These are phyloP conservation scores for Pagrus major DNA, from an alignment of 2,113 vertebrate genomes.

Conservation along the genomic window DNA sequence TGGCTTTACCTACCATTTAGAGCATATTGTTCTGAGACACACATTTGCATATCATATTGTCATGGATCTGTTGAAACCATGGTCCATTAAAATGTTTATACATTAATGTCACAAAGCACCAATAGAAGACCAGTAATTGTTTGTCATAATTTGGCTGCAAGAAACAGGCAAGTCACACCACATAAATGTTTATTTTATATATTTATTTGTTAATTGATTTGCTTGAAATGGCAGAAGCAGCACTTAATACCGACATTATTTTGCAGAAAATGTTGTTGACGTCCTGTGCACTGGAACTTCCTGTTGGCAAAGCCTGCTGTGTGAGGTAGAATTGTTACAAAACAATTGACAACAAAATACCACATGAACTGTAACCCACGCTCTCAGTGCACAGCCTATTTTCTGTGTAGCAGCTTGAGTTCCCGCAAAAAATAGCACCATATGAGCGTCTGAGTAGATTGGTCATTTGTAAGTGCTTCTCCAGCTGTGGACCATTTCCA, in stretches of 20 bases:
- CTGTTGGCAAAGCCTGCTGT: background rate
- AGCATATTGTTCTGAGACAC: slow-evolving; percentile 17
- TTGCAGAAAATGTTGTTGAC: background rate
- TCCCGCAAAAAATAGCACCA: background rate
- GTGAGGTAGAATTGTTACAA: background rate
- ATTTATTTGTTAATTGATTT: slow-evolving; percentile 13
- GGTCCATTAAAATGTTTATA: slow-evolving; percentile 46
- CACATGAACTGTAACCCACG: slow-evolving; percentile 6
- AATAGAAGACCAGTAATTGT: background rate
- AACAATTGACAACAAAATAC: background rate
- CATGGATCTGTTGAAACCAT: slow-evolving; percentile 30
- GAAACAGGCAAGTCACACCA: background rate
- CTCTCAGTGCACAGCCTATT: slow-evolving; percentile 9
- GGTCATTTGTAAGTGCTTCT: slow-evolving; percentile 46
- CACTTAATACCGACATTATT: background rate
- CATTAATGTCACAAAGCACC: slow-evolving; percentile 8
- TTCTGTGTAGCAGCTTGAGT: slow-evolving; percentile 26
- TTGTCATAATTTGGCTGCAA: background rate
- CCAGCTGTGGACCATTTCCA: slow-evolving; percentile 57
- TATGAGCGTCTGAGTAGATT: background rate
- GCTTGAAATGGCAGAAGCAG: background rate
- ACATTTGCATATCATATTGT: slow-evolving; percentile 26
- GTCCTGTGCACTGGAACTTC: background rate
- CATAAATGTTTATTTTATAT: slow-evolving; percentile 3
- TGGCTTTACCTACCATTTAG: slow-evolving; percentile 9